Conservation (phyloP, 2,113 vertebrate genomes). For the Neotoma lepida region DNA sequence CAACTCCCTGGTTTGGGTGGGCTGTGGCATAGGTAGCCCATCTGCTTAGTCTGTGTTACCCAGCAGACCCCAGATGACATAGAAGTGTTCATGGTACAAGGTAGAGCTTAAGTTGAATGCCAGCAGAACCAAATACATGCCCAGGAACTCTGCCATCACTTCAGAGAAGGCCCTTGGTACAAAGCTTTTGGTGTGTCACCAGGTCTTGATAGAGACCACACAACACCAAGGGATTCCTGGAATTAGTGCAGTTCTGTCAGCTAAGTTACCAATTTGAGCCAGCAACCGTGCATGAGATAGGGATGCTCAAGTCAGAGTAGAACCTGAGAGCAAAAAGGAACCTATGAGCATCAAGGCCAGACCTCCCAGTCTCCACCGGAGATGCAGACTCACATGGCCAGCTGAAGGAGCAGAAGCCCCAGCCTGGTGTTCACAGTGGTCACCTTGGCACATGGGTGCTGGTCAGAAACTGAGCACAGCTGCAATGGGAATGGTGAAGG, state of each 20-base stretch:
- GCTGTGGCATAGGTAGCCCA: background rate
- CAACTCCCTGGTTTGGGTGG: background rate
- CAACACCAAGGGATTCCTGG: background rate
- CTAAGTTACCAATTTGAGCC: background rate
- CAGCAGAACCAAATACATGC: background rate
- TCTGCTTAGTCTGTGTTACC: background rate
- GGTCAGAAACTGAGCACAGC: background rate
- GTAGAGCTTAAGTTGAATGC: background rate
- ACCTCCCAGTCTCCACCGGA: no score
- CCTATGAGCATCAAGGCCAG: background rate
- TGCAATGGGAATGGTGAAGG: background rate
- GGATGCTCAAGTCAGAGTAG: background rate
- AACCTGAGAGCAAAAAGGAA: background rate
- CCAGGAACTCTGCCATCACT: background rate
- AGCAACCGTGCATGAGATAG: background rate
- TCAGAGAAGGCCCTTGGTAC: background rate
- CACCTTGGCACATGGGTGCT: background rate
- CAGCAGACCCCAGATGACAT: background rate
- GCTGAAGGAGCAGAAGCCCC: background rate
- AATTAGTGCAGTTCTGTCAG: background rate
- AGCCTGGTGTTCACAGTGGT: background rate
- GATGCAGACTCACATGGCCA: background rate
- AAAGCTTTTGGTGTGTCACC: background rate
- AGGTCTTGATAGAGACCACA: background rate
- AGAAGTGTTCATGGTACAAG: background rate